Conservation (phyloP, 2,888 invertebrate species). For the Lissonota sp. region DNA sequence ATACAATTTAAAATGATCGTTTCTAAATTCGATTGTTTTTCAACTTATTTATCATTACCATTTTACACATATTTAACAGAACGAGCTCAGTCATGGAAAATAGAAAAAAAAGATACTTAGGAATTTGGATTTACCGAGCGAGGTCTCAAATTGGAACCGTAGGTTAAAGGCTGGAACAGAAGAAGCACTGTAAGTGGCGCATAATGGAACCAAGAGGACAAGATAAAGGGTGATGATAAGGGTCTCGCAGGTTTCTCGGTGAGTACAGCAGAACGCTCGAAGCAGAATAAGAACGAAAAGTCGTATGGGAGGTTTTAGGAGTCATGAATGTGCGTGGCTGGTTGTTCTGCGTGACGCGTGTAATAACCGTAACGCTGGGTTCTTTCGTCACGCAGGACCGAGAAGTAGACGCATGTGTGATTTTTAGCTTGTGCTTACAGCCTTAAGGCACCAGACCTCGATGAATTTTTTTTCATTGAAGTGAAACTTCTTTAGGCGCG, state of each 20-base stretch:
- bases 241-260: slow-evolving; percentile 63
- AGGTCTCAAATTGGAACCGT: no score
- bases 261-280: neutral
- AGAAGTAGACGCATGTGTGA: slow-evolving; percentile 61
- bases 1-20: no score
- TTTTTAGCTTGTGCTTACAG: slow-evolving; percentile 62
- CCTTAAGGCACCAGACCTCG: no score
- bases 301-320: neutral
- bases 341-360: slow-evolving; percentile 81
- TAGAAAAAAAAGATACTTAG: no score
- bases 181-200: slow-evolving; percentile 59
- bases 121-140: no score
- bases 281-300: slow-evolving; percentile 59
- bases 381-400: slow-evolving; percentile 76
- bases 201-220: slow-evolving; percentile 79
- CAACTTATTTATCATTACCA: no score
- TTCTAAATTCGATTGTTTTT: no score
- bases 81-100: no score
- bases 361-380: slow-evolving; percentile 81
- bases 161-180: no score
- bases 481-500: no score
- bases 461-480: no score
- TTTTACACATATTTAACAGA: no score
- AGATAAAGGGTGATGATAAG: slow-evolving; percentile 82
- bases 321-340: slow-evolving; percentile 77